Evolutionary conservation across 2,113 vertebrate species (phyloP).

Genomic region (Falco punctatus): DNA sequence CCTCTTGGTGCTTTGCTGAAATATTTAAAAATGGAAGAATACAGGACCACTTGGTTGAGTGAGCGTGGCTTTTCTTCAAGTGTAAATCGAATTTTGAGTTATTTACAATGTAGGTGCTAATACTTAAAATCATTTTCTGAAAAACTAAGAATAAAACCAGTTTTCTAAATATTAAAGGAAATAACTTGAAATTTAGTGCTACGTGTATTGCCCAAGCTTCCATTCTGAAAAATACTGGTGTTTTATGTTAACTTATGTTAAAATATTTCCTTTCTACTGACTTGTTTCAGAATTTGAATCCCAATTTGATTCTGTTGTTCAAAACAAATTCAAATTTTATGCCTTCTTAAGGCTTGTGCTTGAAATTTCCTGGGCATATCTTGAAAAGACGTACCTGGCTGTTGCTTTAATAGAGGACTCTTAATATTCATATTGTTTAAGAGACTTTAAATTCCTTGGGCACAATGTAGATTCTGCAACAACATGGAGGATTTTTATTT

Average conservation of each 20-base stretch:
- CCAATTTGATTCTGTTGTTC: neutral
- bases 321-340: neutral
- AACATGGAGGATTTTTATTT: neutral
- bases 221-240: neutral
- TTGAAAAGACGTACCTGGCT: neutral
- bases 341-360: neutral
- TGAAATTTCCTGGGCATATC: neutral
- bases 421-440: neutral
- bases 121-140: neutral
- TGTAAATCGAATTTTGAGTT: neutral
- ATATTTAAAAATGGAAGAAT: neutral
- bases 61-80: neutral
- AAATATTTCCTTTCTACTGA: neutral
- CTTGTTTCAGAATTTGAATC: neutral
- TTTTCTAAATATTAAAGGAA: constrained; percentile 49
- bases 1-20: constrained; percentile 19
- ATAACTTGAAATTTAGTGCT: neutral
- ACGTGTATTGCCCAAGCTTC: neutral
- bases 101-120: constrained; percentile 50
- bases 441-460: neutral
- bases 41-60: neutral
- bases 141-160: constrained; percentile 44
- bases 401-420: neutral
- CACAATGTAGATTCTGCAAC: neutral
- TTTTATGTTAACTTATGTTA: neutral